phyloP scores from a whole-genome alignment of 2,888 invertebrate genomes.

The Volucella inanis region DNA sequence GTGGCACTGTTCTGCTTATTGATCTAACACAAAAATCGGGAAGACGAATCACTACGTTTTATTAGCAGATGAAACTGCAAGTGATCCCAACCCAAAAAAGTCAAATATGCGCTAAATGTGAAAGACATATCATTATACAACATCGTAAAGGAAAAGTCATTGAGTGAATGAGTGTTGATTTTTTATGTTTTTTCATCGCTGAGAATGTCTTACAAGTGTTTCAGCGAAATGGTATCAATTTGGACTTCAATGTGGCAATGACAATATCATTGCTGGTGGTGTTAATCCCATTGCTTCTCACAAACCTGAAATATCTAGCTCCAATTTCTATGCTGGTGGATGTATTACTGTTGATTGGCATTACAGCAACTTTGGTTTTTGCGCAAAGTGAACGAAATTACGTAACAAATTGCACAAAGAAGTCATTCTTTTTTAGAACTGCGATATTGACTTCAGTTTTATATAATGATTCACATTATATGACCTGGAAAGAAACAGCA shows the following conservation, averaged over 20 bases:
- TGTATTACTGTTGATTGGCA: constrained; percentile 87
- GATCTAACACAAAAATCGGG: no score
- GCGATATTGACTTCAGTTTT: constrained; percentile 98
- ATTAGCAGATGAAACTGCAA: no score
- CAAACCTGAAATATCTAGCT: constrained; percentile 84
- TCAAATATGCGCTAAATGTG: no score
- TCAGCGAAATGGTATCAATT: constrained; percentile 78
- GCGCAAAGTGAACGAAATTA: constrained; percentile 85
- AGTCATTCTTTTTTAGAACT: constrained; percentile 97
- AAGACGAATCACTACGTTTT: no score
- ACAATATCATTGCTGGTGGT: constrained; percentile 79
- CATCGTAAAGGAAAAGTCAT: no score
- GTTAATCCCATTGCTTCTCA: constrained; percentile 80
- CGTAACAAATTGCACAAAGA: constrained; percentile 85
- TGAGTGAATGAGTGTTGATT: no score
- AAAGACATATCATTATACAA: no score
- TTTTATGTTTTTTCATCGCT: no score
- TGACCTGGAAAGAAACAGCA: constrained; percentile 89
- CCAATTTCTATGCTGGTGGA: constrained; percentile 92
- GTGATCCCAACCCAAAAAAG: no score
- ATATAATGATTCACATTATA: constrained; percentile 95
- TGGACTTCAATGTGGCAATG: constrained; percentile 79
- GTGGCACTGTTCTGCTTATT: no score
- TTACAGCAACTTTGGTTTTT: constrained; percentile 90
- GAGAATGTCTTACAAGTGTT: constrained; percentile 91